Evolutionary conservation across 2,888 invertebrate genomes (phyloP).

Genomic region (Chromoteleia sp.): DNA sequence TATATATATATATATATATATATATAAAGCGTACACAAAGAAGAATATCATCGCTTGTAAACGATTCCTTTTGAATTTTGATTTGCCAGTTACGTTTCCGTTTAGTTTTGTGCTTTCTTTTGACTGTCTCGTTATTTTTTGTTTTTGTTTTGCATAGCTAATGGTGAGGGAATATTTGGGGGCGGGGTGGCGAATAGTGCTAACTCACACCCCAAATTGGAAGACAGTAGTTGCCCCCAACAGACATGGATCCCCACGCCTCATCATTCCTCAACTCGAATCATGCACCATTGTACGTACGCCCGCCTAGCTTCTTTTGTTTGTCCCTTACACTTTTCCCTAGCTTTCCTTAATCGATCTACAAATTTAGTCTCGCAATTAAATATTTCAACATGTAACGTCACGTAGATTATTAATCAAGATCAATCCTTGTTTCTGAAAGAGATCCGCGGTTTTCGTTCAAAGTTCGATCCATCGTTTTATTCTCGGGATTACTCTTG

Average conservation of each 20-base stretch:
- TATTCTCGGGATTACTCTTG: too few species aligned
- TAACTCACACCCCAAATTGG: slow-evolving; percentile 82
- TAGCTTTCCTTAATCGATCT: background rate
- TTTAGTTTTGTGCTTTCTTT: slow-evolving; percentile 62
- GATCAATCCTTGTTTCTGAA: too few species aligned
- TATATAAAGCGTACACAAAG: background rate
- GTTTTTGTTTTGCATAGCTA: slow-evolving; percentile 81
- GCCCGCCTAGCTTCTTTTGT: slow-evolving; percentile 69
- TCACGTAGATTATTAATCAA: too few species aligned
- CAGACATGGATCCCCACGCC: slow-evolving; percentile 83
- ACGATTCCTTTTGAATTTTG: slow-evolving; percentile 11
- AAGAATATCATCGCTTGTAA: background rate
- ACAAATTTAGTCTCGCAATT: slow-evolving; percentile 3
- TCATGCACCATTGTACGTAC: slow-evolving; percentile 84
- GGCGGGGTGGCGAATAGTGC: slow-evolving; percentile 81
- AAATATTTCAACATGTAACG: background rate
- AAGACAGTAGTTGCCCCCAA: slow-evolving; percentile 82
- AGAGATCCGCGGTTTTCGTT: too few species aligned
- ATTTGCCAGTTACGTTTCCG: slow-evolving; percentile 23
- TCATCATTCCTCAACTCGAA: slow-evolving; percentile 82
- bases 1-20: background rate
- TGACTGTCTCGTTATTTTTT: slow-evolving; percentile 62
- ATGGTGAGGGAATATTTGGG: slow-evolving; percentile 83
- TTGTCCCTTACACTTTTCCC: slow-evolving; percentile 25
- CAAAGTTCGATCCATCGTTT: too few species aligned